A percentile compares a stretch with the other conserved stretches of the same genome.
These are phyloP conservation scores for Syndactyla subalaris DNA, from an alignment of 2,797 vertebrate species.

Conservation along the genomic window DNA sequence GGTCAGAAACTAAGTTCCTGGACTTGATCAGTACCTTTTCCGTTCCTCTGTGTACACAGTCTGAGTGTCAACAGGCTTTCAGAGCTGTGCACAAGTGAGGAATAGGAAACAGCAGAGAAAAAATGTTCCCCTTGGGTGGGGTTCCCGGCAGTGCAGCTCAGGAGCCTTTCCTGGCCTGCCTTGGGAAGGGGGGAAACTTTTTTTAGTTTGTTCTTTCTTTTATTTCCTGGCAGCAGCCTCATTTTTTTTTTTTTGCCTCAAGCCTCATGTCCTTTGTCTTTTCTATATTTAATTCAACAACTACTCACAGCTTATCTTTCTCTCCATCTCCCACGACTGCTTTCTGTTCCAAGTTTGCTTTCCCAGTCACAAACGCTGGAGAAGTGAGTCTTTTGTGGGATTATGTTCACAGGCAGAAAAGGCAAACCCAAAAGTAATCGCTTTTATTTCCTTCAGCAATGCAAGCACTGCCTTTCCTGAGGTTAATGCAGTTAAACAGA, in stretches of 20 bases:
- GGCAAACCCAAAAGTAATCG: neutral
- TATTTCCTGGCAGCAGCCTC: neutral
- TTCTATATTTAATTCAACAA: neutral
- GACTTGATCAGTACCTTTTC: neutral
- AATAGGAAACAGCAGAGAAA: neutral
- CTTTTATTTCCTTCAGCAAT: neutral
- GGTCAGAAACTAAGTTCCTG: neutral
- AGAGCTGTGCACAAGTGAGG: neutral
- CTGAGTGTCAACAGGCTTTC: neutral
- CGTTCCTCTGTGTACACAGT: too few relatives aligned
- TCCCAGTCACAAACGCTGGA: neutral
- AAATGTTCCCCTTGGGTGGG: neutral
- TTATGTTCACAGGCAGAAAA: neutral
- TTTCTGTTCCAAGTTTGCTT: neutral
- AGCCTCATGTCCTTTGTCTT: neutral
- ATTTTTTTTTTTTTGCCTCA: neutral
- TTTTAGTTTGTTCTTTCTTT: neutral
- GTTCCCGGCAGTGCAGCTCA: neutral
- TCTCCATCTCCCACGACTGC: neutral
- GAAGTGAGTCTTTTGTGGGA: neutral
- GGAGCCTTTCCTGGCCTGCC: neutral
- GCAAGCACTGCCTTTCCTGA: neutral
- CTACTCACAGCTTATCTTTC: neutral
- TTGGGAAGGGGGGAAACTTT: neutral
- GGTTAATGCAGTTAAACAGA: fast-evolving